These are phyloP conservation scores for Trichonephila clavipes DNA, from an alignment of 1,140 invertebrate species.

Conservation along the genomic window DNA sequence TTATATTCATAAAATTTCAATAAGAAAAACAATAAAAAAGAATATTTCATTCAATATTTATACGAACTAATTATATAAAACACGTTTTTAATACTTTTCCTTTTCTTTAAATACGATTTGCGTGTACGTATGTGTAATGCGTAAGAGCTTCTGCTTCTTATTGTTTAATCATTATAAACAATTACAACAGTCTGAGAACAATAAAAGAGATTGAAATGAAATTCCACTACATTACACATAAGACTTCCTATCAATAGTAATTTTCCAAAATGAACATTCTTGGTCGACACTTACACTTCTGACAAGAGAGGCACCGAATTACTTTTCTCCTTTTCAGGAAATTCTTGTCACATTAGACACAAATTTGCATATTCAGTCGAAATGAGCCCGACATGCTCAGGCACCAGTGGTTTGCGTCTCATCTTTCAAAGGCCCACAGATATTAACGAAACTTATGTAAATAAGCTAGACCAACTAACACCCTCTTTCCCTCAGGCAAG, in stretches of 20 bases:
- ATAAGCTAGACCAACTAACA: not conserved
- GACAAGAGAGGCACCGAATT: not conserved
- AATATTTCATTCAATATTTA: too few relatives aligned
- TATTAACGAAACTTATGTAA: constrained; percentile 6
- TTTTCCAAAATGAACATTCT: not conserved
- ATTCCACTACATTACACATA: not conserved
- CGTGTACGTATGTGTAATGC: too few relatives aligned
- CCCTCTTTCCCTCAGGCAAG: not conserved
- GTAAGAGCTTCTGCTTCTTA: too few relatives aligned
- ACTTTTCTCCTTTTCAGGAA: not conserved
- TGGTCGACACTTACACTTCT: not conserved
- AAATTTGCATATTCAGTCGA: not conserved
- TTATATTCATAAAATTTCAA: too few relatives aligned
- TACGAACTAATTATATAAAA: too few relatives aligned
- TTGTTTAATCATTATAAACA: too few relatives aligned
- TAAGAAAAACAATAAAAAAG: too few relatives aligned
- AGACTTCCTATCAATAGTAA: not conserved
- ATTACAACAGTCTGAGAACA: not conserved
- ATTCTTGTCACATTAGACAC: not conserved
- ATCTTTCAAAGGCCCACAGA: not conserved
- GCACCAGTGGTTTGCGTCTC: not conserved
- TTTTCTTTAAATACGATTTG: too few relatives aligned
- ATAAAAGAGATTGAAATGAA: not conserved
- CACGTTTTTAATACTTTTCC: too few relatives aligned
- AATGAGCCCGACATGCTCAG: not conserved